Evolutionary conservation across 1,140 invertebrate genomes (phyloP), one percentile per base, ranked within the genome.

Genomic region (Olivierus martensii): DNA sequence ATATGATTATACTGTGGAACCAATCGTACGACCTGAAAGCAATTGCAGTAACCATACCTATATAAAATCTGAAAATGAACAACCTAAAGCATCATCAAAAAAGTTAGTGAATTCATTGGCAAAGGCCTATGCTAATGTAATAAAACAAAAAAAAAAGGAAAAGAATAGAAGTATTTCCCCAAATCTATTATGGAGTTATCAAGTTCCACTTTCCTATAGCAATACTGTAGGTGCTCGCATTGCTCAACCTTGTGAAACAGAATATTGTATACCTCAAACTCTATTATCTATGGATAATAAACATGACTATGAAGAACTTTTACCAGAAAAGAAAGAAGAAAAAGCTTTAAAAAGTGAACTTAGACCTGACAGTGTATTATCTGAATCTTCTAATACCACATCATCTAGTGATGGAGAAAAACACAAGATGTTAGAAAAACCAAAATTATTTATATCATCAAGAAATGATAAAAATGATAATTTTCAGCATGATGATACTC

Each of bases 161-260:
- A 22, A 43, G 7, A 17, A 22, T 9, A 17, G 41, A 43, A 18
- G 41, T 43, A 4, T 43, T 43, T 22, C 41, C 9, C 41, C 41
- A 4, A 43, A 43, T 43, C 41, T 22, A 2, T 9, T 22, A 17
- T 43, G 41, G 17, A 43, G 9, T 18, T 22, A 17, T 43, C 41
- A 18, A 22, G 17, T 22, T 22, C 41, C 17, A 17, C 41, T 43
- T 9, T 82, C 85, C 68, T 84, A 83, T 19, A 87, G 84, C 59
- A 81, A 84, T 44, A 77, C 78, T 52, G 75, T 89, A 53, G 87
- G 87, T 1, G 84, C 85, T 22, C 77, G 86, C 51, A 87, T 91
- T 64, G 86, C 86, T 10, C 58, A 55, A 17, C 60, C 59, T 36
- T 35, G 53, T 3, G 57, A 63, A 38, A 82, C 84, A 0, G 86